These are phyloP conservation scores for Phenganax marumi DNA, from an alignment of 92 coral and sea anemone species.

Conservation along the genomic window DNA sequence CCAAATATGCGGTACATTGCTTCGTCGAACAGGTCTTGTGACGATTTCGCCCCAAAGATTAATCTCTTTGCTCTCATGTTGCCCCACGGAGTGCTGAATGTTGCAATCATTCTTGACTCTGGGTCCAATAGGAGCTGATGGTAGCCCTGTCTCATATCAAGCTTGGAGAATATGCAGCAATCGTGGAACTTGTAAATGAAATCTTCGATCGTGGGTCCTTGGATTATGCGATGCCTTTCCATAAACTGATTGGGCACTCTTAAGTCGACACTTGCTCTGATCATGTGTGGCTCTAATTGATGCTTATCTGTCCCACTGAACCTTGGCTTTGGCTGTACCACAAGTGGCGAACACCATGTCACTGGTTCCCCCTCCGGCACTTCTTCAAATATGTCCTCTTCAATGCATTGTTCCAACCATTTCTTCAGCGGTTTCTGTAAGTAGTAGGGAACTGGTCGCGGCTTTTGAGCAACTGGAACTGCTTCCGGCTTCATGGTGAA, in stretches of 20 bases:
- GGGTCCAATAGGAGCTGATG: too few species aligned
- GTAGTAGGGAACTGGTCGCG: conserved; percentile 46
- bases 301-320: conserved; percentile 40
- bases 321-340: conserved; percentile 58
- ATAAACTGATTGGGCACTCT: conserved; percentile 60
- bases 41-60: conserved; percentile 66
- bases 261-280: conserved; percentile 65
- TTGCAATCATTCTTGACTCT: too few species aligned
- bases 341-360: conserved; percentile 67
- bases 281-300: conserved; percentile 64
- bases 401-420: conserved; percentile 33
- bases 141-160: conserved; percentile 54
- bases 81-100: too few species aligned
- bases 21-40: conserved; percentile 70
- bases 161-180: conserved; percentile 58
- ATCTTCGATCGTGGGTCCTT: conserved; percentile 56
- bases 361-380: conserved; percentile 60
- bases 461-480: conserved; percentile 58
- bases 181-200: conserved; percentile 50
- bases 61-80: too few species aligned
- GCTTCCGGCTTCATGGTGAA: conserved; percentile 41
- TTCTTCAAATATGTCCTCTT: conserved; percentile 42
- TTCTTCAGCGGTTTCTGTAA: conserved; percentile 36
- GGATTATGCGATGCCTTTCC: conserved; percentile 51
- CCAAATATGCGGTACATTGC: conserved; percentile 61